Evolutionary conservation across 2,888 invertebrate species (phyloP), one percentile per base, ranked within the genome.

Genomic region (Plebejus melissa): DNA sequence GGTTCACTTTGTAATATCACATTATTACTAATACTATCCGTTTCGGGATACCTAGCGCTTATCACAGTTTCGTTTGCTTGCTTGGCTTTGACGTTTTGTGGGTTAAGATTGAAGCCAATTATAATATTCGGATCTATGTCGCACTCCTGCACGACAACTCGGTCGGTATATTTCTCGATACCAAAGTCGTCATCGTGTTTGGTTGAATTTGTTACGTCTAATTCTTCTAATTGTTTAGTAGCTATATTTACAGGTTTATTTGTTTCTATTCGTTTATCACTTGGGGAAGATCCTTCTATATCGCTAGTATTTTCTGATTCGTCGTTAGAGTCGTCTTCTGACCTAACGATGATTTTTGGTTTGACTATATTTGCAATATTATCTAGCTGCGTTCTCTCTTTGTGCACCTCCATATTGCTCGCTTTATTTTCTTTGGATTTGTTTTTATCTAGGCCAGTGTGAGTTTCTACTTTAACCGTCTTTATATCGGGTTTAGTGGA

Each of bases 401-500:
- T 71, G 38, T 65, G 71, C 41, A 71, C 9, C 22, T 54, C 71
- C 72, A 32, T 70, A 32, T 28, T 72, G 41, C 58, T 41, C 22
- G 54, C 54, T 58, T 71, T 75, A 60, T 32, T 58, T 57, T 76
- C 77, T 74, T 72, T 76, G 22, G 71, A 22, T 28, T 75, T 65
- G 38, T 74, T 74, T 46, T 74, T 74, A 60, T 65, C 74, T 71
- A 22, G 74, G 36, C 46, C 76, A 74, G 60, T 70, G 69, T 77
- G 50, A 6, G n/a, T 74, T 74, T 77, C 77, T 22, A 69, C n/a
- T 57, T 57, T 71, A 28, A 32, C 28, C 28, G 58, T 38, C 38
- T 71, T 70, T 41, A 71, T 46, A 28, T 58, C 28, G 22, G 71
- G 32, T n/a, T 78, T 80, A 1, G 79, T 77, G 0, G 79, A 82